phyloP scores from a whole-genome alignment of 2,113 vertebrate species.

The Centrocercus urophasianus region DNA sequence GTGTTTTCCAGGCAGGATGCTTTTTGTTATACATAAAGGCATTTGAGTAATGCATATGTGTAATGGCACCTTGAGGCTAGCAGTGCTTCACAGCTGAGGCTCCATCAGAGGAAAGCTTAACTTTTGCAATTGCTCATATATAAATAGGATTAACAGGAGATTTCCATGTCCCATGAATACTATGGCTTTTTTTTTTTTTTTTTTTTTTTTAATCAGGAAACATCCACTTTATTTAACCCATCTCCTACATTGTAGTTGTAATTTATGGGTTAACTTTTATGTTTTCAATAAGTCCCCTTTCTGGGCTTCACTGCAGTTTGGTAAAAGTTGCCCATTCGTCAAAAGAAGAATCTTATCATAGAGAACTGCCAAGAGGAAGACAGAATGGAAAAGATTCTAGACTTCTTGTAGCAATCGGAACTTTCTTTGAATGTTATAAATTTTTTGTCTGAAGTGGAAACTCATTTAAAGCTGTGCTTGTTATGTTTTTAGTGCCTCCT shows the following conservation, averaged over 20 bases:
- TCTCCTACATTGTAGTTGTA: background rate
- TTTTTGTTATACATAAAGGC: background rate
- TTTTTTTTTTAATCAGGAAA: background rate
- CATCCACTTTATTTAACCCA: background rate
- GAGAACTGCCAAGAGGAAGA: background rate
- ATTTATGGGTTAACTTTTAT: background rate
- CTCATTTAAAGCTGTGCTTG: background rate
- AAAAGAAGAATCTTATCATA: background rate
- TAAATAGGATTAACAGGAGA: background rate
- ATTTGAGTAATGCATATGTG: background rate
- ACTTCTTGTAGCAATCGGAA: background rate
- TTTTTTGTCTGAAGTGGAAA: conserved; percentile 5
- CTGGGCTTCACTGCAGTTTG: background rate
- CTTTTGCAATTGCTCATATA: background rate
- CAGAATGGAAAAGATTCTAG: background rate
- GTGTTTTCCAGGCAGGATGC: background rate
- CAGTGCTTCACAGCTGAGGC: background rate
- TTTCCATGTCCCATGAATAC: background rate
- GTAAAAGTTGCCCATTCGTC: background rate
- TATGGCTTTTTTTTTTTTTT: background rate
- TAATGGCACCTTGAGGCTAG: background rate
- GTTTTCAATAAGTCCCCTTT: background rate
- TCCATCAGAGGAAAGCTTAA: background rate
- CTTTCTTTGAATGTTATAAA: background rate
- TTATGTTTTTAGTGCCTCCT: background rate